These are phyloP conservation scores for Syngnathoides biaculeatus DNA, from an alignment of 2,113 vertebrate species.

Conservation along the genomic window DNA sequence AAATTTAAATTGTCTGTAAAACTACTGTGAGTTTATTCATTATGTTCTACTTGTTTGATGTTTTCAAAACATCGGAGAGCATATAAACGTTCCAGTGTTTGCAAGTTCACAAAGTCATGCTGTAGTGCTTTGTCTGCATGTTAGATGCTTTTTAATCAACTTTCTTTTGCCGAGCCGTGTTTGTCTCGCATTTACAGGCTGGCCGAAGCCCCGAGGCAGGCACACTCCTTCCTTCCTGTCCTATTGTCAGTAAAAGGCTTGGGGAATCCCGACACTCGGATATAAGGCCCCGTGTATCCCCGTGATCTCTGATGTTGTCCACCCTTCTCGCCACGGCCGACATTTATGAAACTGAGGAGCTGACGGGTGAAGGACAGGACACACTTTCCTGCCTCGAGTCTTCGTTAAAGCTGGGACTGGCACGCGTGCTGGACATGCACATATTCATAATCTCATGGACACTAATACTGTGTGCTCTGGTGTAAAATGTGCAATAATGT, in stretches of 20 bases:
- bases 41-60: too few species aligned
- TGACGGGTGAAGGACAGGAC: conserved; percentile 60
- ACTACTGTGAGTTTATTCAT: too few species aligned
- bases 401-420: conserved; percentile 4
- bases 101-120: background rate
- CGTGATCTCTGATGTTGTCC: conserved; percentile 44
- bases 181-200: conserved; percentile 32
- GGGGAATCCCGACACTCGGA: conserved; percentile 71
- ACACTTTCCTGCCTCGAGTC: conserved; percentile 32
- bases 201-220: conserved; percentile 35
- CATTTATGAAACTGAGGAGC: conserved; percentile 38
- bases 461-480: background rate
- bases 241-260: conserved; percentile 62
- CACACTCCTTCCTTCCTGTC: conserved; percentile 69
- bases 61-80: background rate
- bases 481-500: background rate
- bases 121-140: conserved; percentile 1
- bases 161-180: background rate
- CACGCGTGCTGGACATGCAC: background rate
- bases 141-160: conserved; percentile 14
- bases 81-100: background rate
- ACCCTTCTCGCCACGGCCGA: conserved; percentile 21
- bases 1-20: too few species aligned
- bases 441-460: conserved; percentile 2
- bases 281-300: conserved; percentile 37